These are phyloP conservation scores for Volucella bombylans DNA, from an alignment of 2,888 invertebrate genomes.

Conservation along the genomic window DNA sequence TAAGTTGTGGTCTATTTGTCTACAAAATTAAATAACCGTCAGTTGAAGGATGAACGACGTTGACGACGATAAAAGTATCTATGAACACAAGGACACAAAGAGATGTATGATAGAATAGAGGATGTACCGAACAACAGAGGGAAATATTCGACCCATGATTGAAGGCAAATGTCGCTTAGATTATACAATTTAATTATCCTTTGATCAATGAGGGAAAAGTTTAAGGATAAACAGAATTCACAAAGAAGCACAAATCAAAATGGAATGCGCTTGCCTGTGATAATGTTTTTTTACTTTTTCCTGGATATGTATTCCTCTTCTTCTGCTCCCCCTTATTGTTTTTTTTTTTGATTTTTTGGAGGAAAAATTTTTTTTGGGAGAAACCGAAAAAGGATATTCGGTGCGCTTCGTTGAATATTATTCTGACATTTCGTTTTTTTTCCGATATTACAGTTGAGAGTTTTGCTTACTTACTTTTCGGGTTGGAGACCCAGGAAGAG, in stretches of 20 bases:
- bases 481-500: background rate
- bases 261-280: slow-evolving; percentile 32
- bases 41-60: slow-evolving; percentile 33
- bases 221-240: slow-evolving; percentile 58
- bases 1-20: slow-evolving; percentile 19
- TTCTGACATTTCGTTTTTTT: slow-evolving; percentile 46
- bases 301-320: background rate
- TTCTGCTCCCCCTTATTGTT: background rate
- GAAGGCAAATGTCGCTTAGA: slow-evolving; percentile 67
- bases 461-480: slow-evolving; percentile 33
- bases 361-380: slow-evolving; percentile 22
- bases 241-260: slow-evolving; percentile 47
- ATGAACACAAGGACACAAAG: too few species aligned
- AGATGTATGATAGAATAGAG: too few species aligned
- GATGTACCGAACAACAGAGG: too few species aligned
- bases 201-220: slow-evolving; percentile 68
- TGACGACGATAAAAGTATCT: background rate
- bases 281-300: slow-evolving; percentile 16
- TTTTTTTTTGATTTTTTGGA: background rate
- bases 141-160: slow-evolving; percentile 39
- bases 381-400: slow-evolving; percentile 44
- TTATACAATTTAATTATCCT: slow-evolving; percentile 71
- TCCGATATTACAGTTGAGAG: slow-evolving; percentile 39
- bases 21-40: slow-evolving; percentile 29
- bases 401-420: slow-evolving; percentile 43